Conservation (phyloP, 2,797 vertebrate genomes). For the Erethizon dorsatum region DNA sequence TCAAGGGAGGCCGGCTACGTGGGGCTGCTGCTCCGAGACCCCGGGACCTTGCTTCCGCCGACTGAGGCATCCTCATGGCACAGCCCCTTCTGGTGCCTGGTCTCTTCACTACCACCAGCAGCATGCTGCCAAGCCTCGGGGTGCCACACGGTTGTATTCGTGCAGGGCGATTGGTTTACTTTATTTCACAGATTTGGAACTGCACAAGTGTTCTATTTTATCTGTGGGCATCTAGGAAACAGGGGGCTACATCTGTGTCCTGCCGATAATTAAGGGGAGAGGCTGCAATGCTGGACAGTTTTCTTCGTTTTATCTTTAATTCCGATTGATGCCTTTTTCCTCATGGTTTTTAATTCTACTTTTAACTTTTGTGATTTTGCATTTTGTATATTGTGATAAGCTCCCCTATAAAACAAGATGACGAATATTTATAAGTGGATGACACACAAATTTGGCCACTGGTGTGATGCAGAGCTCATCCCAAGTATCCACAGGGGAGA, state of each 20-base stretch:
- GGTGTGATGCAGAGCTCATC: neutral
- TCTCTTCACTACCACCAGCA: neutral
- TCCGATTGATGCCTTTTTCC: neutral
- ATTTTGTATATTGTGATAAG: neutral
- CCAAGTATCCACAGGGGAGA: neutral
- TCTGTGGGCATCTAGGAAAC: neutral
- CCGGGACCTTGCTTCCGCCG: neutral
- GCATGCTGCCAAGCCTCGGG: neutral
- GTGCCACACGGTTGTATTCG: neutral
- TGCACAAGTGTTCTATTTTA: neutral
- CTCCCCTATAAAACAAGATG: neutral
- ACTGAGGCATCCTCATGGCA: neutral
- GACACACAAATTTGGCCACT: neutral
- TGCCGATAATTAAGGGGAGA: neutral
- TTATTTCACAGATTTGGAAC: constrained; percentile 8
- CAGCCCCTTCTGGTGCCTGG: neutral
- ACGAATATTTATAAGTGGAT: neutral
- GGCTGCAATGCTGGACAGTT: neutral
- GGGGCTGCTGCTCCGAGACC: neutral
- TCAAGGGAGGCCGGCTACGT: neutral
- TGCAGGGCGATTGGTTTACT: neutral
- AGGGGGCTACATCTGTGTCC: neutral
- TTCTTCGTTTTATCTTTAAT: neutral
- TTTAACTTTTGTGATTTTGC: neutral
- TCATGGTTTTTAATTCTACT: neutral